phyloP scores from a whole-genome alignment of 2,797 vertebrate genomes.

The Danio tinwini region DNA sequence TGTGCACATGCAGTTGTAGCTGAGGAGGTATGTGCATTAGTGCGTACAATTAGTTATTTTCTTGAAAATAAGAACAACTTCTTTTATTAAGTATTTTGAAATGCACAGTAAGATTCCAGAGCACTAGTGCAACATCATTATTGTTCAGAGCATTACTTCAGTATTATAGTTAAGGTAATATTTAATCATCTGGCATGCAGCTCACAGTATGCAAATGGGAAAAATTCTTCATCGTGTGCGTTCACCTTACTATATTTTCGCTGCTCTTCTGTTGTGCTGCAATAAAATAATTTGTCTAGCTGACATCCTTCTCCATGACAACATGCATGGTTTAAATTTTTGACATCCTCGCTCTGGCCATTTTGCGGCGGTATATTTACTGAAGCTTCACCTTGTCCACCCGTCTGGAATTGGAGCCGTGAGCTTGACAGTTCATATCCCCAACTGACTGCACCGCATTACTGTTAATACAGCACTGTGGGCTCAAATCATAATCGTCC shows the following conservation, averaged over 20 bases:
- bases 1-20: background rate
- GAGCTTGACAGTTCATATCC: conserved; percentile 28
- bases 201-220: too few species aligned
- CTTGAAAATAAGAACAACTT: background rate
- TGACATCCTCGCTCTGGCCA: conserved; percentile 2
- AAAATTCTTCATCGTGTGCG: too few species aligned
- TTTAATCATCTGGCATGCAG: too few species aligned
- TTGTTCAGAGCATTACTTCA: too few species aligned
- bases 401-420: conserved; percentile 19
- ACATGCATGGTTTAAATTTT: conserved; percentile 36
- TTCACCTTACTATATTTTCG: background rate
- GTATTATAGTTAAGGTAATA: too few species aligned
- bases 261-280: background rate
- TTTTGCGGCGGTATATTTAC: conserved; percentile 32
- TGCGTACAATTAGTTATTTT: background rate
- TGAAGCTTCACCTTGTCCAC: conserved; percentile 30
- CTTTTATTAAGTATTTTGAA: background rate
- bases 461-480: conserved; percentile 32
- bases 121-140: too few species aligned
- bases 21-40: background rate
- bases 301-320: conserved; percentile 30
- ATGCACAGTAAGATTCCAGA: too few species aligned
- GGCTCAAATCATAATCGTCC: conserved; percentile 45
- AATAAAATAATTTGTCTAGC: conserved; percentile 35
- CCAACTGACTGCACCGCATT: background rate